A percentile compares a stretch with the other conserved stretches of the same genome.
These are phyloP conservation scores for Brachypalpus laphriformis DNA, from an alignment of 2,888 invertebrate genomes.

Conservation along the genomic window DNA sequence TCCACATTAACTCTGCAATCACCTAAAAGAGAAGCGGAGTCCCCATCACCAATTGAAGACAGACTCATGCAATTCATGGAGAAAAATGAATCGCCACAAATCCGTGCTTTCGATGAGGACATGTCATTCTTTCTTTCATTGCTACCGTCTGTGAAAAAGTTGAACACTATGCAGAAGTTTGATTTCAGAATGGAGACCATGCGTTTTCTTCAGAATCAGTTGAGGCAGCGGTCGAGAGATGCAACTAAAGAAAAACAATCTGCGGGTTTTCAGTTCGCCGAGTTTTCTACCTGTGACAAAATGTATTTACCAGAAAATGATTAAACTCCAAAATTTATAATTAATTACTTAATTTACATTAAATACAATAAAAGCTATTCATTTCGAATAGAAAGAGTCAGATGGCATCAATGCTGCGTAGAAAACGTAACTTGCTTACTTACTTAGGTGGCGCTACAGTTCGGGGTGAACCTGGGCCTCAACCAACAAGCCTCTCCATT, in stretches of 20 bases:
- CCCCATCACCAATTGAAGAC: neutral
- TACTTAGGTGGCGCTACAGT: too few species aligned
- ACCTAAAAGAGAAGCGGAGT: neutral
- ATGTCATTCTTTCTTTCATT: neutral
- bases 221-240: neutral
- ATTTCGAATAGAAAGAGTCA: too few species aligned
- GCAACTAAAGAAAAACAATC: neutral
- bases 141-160: neutral
- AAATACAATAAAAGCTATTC: too few species aligned
- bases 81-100: neutral
- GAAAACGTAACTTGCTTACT: too few species aligned
- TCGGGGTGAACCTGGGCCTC: too few species aligned
- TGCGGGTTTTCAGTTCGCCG: neutral
- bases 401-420: too few species aligned
- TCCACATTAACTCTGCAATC: neutral
- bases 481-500: too few species aligned
- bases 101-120: neutral
- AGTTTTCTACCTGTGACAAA: neutral
- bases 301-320: constrained; percentile 4
- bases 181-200: constrained; percentile 10
- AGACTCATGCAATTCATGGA: neutral
- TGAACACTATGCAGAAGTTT: neutral
- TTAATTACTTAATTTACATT: too few species aligned
- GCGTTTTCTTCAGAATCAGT: neutral
- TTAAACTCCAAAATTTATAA: neutral